A percentile compares a stretch with the other conserved stretches of the same genome.
Conservation (phyloP, 2,113 vertebrate genomes). For the Pleuronectes platessa region DNA sequence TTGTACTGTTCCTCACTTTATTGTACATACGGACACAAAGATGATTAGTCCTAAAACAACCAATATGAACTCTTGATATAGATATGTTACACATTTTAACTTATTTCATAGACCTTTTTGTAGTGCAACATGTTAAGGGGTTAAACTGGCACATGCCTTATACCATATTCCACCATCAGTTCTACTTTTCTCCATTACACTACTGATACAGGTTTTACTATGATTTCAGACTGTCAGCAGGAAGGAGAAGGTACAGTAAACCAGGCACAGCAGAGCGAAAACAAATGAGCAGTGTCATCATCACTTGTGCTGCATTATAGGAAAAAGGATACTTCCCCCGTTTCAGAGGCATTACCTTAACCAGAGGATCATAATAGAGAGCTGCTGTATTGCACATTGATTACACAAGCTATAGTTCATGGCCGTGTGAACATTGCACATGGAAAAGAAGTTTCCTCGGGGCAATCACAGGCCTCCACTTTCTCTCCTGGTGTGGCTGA, state of each 20-base stretch:
- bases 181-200: conserved; percentile 19
- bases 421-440: conserved; percentile 44
- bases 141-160: conserved; percentile 62
- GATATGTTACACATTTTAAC: conserved; percentile 79
- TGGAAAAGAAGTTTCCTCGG: conserved; percentile 5
- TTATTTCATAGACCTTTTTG: conserved; percentile 82
- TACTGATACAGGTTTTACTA: conserved; percentile 20
- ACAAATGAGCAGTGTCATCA: conserved; percentile 29
- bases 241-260: neutral
- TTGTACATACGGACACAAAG: conserved; percentile 84
- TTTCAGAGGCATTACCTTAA: conserved; percentile 32
- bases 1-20: conserved; percentile 91
- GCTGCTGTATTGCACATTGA: conserved; percentile 52
- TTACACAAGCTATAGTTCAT: conserved; percentile 29
- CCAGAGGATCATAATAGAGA: conserved; percentile 28
- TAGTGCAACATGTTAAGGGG: conserved; percentile 69
- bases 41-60: conserved; percentile 83
- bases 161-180: conserved; percentile 10
- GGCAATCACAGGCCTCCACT: conserved; percentile 8
- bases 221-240: conserved; percentile 35
- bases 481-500: conserved; percentile 1
- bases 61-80: conserved; percentile 88
- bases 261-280: conserved; percentile 16
- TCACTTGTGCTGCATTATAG: conserved; percentile 2
- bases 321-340: neutral